Evolutionary conservation across 2,888 invertebrate species (phyloP), one percentile per base, ranked within the genome.

Genomic region (Hirtodrosophila duncani): DNA sequence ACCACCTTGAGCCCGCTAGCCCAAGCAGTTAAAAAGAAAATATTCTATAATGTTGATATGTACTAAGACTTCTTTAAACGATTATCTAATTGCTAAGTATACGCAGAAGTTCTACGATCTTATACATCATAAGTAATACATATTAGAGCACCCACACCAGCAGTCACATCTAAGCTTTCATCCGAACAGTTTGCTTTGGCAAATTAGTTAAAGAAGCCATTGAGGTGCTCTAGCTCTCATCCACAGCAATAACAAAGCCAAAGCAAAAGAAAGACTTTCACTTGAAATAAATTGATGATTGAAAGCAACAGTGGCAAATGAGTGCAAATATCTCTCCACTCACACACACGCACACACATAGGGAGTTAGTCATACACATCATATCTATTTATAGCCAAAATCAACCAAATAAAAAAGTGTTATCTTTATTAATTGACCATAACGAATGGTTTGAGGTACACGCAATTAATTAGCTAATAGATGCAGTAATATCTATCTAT

Each of bases 271-370:
- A 46, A 55, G 53, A 72, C 72, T 72, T 72, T 72, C 78, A 56
- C 78, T 60, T 36, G 46, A 16, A 31, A 43, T 41, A 29, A 49
- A 63, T n/a, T n/a, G n/a, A 46, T 50, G 42, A 77, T 67, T 69
- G 74, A 72, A 72, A 69, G 78, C 67, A 70, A 46, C 18, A 60
- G 70, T 27, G 33, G 30, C 52, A 37, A 57, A 42, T 59, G 34
- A 51, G 39, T 65, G 74, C 52, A 49, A 36, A 58, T 65, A 46
- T 31, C 36, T 18, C 43, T 11, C 13, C 18, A 8, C n/a, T 14
- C 14, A n/a, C 18, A 8, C 21, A 21, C 38, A 55, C 39, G 46
- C 34, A 16, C 17, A 16, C 29, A 41, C 4, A 8, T 6, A n/a
- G n/a, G 46, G 17, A 46, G 44, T 45, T 63, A 63, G 50, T 27